phyloP scores from a whole-genome alignment of 2,797 vertebrate genomes.

The Bradypodion ventrale region DNA sequence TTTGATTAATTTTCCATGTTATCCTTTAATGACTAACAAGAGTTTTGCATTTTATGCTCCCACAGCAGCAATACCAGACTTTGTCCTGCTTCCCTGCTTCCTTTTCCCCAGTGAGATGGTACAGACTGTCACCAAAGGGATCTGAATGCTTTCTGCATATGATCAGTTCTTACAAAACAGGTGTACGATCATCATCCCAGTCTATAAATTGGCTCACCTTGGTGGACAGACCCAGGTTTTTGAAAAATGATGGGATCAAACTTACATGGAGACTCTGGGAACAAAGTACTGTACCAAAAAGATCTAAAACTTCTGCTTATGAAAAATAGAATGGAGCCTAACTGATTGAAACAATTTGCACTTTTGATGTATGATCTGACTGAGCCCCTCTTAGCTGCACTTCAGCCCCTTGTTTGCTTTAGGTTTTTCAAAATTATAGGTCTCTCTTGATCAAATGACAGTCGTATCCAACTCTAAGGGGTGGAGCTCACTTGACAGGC shows the following conservation, averaged over 20 bases:
- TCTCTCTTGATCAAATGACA: too few relatives aligned
- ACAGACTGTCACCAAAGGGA: not conserved
- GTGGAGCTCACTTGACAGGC: too few relatives aligned
- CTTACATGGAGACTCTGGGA: not conserved
- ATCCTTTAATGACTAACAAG: constrained; percentile 20
- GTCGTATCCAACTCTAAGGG: too few relatives aligned
- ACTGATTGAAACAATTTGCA: not conserved
- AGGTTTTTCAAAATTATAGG: too few relatives aligned
- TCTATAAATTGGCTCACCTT: not conserved
- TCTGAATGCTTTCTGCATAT: not conserved
- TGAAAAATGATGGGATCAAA: not conserved
- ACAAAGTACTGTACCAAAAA: not conserved
- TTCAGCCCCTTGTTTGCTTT: not conserved
- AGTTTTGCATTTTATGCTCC: constrained; percentile 20
- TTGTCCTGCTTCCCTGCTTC: constrained; percentile 3
- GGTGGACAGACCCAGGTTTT: not conserved
- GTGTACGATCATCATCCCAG: not conserved
- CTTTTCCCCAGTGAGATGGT: not conserved
- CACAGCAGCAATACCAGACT: not conserved
- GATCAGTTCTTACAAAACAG: not conserved
- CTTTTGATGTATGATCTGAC: not conserved
- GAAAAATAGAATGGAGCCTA: not conserved
- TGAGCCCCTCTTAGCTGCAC: not conserved
- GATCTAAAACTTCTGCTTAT: not conserved
- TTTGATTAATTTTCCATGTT: not conserved